Evolutionary conservation across 37 sponge, comb jelly and placozoan genomes (phyloP), one percentile per base, ranked within the genome.

Genomic region (Aphrocallistes beatrix): DNA sequence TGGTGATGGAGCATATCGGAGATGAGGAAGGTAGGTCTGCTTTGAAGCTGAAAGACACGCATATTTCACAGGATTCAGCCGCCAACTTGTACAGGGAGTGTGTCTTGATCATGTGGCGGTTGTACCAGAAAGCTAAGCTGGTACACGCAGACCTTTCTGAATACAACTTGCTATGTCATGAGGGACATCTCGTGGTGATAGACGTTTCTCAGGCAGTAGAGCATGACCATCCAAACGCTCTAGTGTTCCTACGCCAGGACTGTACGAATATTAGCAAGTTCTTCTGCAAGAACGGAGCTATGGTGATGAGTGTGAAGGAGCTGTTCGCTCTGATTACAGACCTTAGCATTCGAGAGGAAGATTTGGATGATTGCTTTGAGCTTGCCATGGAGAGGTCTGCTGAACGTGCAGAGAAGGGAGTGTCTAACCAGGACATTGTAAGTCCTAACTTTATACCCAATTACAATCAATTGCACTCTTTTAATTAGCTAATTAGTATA

Each of bases 201-300:
- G 99, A 99, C 82, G 99, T 99, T n/a, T 99, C 99, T 16, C 99
- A 99, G 60, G 85, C 99, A 0, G 99, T 99, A 19, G 99, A 98
- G 45, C 99, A 98, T 84, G 94, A 98, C 38, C 99, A 99, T 45
- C 99, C 99, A 6, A 91, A 92, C 16, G 99, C 99, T 36, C 84
- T 99, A 28, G 96, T 94, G 34, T 99, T 99, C 85, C 87, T 99
- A 13, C 39, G 99, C 37, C 96, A 96, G 37, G 99, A 99, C 82
- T 99, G 99, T 81, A 13, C 86, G 10, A 99, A 99, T 85, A 84
- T 96, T 3, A 99, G 93, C 0, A 96, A 93, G 34, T 99, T 96
- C 84, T 99, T 99, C 81, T 51, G 89, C 23, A 92, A 88, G 82
- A 91, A 87, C 23, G 81, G 85, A 28, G 96, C 96, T 0, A 82